phyloP scores from a whole-genome alignment of 2,797 vertebrate species.

The Phalanger gymnotis region DNA sequence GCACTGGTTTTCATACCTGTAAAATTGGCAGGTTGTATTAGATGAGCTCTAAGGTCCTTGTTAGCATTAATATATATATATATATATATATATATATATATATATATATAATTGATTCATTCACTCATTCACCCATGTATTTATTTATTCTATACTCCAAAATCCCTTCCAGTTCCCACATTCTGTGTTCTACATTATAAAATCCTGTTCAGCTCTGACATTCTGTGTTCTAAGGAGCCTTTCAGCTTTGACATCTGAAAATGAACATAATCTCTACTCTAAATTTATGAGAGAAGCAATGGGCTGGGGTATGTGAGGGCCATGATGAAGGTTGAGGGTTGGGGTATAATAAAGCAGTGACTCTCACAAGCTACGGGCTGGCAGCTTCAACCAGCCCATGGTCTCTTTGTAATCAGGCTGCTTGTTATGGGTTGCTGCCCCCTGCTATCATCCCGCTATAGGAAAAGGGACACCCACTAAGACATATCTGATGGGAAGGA shows the following conservation, averaged over 20 bases:
- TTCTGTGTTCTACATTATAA: not conserved
- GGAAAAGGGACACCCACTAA: conserved; percentile 20
- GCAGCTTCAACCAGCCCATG: not conserved
- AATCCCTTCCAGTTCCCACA: not conserved
- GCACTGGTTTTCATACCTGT: not conserved
- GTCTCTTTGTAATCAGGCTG: not conserved
- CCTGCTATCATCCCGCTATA: not conserved
- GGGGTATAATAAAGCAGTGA: not conserved
- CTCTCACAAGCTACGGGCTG: not conserved
- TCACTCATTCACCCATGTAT: not conserved
- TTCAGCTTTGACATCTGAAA: not conserved
- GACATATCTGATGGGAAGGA: not conserved
- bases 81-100: fast-evolving
- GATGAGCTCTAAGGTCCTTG: not conserved
- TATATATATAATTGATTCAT: not conserved
- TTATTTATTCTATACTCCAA: not conserved
- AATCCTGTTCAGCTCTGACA: not conserved
- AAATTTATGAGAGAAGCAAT: not conserved
- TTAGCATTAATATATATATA: not conserved
- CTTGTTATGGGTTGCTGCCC: not conserved
- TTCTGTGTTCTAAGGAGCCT: not conserved
- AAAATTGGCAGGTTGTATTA: not conserved
- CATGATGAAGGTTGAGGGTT: not conserved
- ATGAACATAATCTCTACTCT: not conserved
- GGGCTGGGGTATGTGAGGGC: not conserved